Evolutionary conservation across 1,140 invertebrate genomes (phyloP), one percentile per base, ranked within the genome.

Genomic region (Drosophila sproati): DNA sequence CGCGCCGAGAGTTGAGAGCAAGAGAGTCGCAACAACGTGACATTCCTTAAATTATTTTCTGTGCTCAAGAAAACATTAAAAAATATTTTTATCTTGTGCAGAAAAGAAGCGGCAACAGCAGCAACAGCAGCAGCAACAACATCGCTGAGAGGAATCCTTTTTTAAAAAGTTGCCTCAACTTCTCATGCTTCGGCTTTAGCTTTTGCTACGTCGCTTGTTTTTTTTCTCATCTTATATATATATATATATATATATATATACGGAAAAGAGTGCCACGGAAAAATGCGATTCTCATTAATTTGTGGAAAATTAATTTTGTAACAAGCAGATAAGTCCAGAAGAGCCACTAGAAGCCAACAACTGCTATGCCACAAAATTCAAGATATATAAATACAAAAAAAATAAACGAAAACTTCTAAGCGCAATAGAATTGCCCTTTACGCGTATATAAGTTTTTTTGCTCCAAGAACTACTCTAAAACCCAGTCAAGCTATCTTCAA

Each of bases 31-130:
- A 78, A 71, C 78, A 89, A 90, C 86, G 86, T 90, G 86, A 86
- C 86, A 89, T 89, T 89, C 86, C 81, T 90, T 67, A 90, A 89
- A 89, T 89, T 85, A 80, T 90, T 89, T 77, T 77, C 76, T 78
- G 79, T 87, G 82, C 77, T 82, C 85, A 90, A 69, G 85, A 89
- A 89, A 89, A 89, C 86, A 89, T 89, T 90, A 89, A 89, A 89
- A 82, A 86, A 85, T 86, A 90, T 90, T 89, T 89, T 79, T 90
- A 72, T 85, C 82, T 87, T 86, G 77, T 74, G 82, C 81, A 74
- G 74, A 66, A 82, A 66, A 69, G 45, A 12, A 56, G 35, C 59
- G 50, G 52, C 64, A 64, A 35, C 34, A 45, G 52, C 45, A 62
- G 35, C 57, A 48, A 32, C 48, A 45, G 7, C 52, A 37, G 3